Evolutionary conservation across 1,140 invertebrate genomes (phyloP), one percentile per base, ranked within the genome.

Genomic region (Kradibia gibbosae): DNA sequence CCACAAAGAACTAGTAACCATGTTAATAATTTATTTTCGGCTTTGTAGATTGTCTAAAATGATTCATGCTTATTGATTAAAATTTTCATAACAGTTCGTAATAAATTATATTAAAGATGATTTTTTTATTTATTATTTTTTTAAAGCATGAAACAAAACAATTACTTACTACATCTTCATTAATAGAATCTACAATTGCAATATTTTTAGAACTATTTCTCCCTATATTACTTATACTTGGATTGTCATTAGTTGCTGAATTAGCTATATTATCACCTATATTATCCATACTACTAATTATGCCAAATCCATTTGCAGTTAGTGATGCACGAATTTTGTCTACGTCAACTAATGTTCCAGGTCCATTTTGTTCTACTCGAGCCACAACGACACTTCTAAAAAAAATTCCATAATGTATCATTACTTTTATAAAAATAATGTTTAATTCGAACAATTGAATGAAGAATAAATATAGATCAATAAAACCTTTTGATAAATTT

Each of bases 1-100:
- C 95, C 94, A 75, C 97, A 87, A 20, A 96, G 88, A 75, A 97
- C 94, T 31, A 97, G 89, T 25, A 96, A 85, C 96, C 96, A 96
- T 83, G 95, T 93, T 0, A 96, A 89, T 42, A 95, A 88, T 82
- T 94, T 93, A 85, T 94, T 95, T 88, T 95, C 94, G 42, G 94
- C 93, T 91, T 92, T 93, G 84, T 95, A 95, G 22, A 94, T 88
- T 55, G 92, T 93, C 94, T 95, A 34, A n/a, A 86, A 84, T 48
- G 1, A 31, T 22, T 7, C 17, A 48, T 10, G 17, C 17, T 10
- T 10, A 48, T 48, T 10, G 55, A 39, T 57, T 13, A 60, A 28
- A 57, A 55, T 53, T 67, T 3, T 42, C 20, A 70, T 25, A 53
- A 60, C 62, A 62, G 22, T 74, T 65, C 5, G 80, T 62, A n/a